phyloP scores from a whole-genome alignment of 2,888 invertebrate genomes.

The Onthophagus sagittarius region DNA sequence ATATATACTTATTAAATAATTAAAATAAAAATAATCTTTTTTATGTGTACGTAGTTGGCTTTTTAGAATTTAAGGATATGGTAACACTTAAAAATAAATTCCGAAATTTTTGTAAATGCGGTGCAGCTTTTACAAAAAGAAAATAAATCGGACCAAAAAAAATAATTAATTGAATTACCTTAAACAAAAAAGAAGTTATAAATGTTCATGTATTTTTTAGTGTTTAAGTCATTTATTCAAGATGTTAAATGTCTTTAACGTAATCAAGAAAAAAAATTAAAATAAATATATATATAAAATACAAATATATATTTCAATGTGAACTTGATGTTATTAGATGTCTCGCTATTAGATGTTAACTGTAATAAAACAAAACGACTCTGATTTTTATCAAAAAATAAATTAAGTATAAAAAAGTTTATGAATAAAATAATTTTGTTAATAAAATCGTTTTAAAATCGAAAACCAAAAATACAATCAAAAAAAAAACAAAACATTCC shows the following conservation, averaged over 20 bases:
- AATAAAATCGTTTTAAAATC: too few relatives aligned
- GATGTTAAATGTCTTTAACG: not conserved
- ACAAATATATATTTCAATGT: not conserved
- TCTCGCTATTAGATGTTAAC: not conserved
- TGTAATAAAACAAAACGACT: not conserved
- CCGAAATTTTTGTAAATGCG: slow-evolving; percentile 1
- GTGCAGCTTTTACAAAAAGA: slow-evolving; percentile 2
- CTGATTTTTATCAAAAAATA: not conserved
- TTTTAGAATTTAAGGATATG: slow-evolving; percentile 2
- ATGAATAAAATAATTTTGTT: too few relatives aligned
- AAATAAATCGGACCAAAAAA: not conserved
- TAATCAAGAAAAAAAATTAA: not conserved
- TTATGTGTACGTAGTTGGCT: not conserved
- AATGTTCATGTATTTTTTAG: not conserved
- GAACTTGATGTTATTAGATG: not conserved
- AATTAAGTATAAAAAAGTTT: too few relatives aligned
- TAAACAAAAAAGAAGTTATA: not conserved
- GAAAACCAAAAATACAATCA: too few relatives aligned
- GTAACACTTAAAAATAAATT: not conserved
- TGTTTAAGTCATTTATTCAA: not conserved
- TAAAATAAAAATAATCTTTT: not conserved
- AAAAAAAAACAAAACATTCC: too few relatives aligned
- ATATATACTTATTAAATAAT: not conserved
- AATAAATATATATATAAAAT: too few relatives aligned
- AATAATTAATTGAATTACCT: not conserved